Conservation (phyloP, 2,888 invertebrate species). For the Leptura quadrifasciata region DNA sequence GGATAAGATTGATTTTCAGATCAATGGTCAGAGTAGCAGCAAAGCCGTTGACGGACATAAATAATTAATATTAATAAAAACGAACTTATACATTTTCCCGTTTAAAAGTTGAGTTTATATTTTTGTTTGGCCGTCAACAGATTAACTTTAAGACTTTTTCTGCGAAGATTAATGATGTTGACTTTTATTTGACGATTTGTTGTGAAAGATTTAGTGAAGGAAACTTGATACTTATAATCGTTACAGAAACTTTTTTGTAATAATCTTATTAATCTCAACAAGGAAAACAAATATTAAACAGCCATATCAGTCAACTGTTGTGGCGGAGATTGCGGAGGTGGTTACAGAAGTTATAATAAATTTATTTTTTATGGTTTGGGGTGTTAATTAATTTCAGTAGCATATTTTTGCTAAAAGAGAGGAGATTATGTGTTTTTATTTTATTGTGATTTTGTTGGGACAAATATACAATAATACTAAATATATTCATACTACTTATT, state of each 20-base stretch:
- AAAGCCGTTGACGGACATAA: slow-evolving; percentile 45
- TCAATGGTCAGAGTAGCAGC: slow-evolving; percentile 47
- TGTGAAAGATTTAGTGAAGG: slow-evolving; percentile 35
- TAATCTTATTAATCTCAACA: slow-evolving; percentile 23
- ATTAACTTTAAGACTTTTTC: slow-evolving; percentile 21
- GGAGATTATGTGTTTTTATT: no score
- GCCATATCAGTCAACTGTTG: not conserved
- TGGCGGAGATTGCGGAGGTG: not conserved
- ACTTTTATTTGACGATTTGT: slow-evolving; percentile 39
- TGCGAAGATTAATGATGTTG: slow-evolving; percentile 38
- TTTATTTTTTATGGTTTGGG: not conserved
- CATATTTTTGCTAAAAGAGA: not conserved
- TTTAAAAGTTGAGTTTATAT: slow-evolving; percentile 20
- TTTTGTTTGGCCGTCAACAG: slow-evolving; percentile 12
- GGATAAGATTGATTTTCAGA: slow-evolving; percentile 50
- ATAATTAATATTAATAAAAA: slow-evolving; percentile 44
- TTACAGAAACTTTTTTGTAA: slow-evolving; percentile 30
- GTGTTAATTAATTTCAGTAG: not conserved
- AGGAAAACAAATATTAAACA: slow-evolving; percentile 15
- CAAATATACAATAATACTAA: no score
- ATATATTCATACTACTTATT: no score
- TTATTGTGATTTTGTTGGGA: no score
- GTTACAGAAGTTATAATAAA: not conserved
- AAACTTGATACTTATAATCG: slow-evolving; percentile 37
- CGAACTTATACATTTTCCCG: not conserved